Evolutionary conservation across 2,797 vertebrate genomes (phyloP).

Genomic region (Manis javanica): DNA sequence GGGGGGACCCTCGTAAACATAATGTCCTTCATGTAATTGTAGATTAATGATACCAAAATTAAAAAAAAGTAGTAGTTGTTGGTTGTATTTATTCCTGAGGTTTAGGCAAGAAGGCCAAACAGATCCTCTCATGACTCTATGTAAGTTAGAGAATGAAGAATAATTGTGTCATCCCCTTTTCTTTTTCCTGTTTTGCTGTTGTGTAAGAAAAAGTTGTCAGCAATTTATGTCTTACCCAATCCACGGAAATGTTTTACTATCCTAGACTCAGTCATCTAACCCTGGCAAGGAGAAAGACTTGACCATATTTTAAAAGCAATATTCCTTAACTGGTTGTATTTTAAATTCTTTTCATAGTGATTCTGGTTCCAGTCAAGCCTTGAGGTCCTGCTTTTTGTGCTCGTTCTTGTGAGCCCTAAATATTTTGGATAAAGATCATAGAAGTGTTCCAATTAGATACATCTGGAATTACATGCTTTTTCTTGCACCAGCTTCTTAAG

Average conservation of each 20-base stretch:
- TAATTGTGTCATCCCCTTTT: background rate
- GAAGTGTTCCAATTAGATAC: background rate
- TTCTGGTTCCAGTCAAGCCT: background rate
- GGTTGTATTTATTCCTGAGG: background rate
- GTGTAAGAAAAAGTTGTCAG: background rate
- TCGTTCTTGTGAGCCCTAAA: conserved; percentile 37
- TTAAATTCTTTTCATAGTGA: conserved; percentile 46
- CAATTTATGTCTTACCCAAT: background rate
- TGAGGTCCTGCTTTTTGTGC: background rate
- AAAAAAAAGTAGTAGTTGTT: background rate
- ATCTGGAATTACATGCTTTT: conserved; percentile 14
- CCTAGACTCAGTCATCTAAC: background rate
- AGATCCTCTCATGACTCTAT: background rate
- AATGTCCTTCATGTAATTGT: too few species aligned
- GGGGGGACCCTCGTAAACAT: too few species aligned
- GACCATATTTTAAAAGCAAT: background rate
- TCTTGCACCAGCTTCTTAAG: conserved; percentile 37
- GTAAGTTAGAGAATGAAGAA: background rate
- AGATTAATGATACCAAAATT: too few species aligned
- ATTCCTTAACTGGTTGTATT: background rate
- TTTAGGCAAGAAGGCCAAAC: background rate
- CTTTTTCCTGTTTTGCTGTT: background rate
- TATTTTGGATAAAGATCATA: conserved; percentile 9
- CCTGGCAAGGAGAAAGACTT: background rate
- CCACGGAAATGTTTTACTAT: background rate